Evolutionary conservation across 2,113 vertebrate genomes (phyloP), one percentile per base, ranked within the genome.

Genomic region (Leucoraja erinaceus): DNA sequence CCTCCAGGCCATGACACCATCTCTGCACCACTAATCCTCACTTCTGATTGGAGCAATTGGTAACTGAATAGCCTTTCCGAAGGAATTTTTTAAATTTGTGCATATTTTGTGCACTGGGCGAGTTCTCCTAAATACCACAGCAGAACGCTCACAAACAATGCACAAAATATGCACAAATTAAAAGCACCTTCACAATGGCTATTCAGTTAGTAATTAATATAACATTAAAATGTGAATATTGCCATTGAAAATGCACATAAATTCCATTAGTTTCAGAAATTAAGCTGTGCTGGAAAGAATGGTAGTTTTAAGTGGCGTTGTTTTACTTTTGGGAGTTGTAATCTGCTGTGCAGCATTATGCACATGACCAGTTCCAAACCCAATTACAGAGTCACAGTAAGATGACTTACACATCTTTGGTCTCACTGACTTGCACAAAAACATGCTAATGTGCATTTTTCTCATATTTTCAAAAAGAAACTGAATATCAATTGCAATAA

Each of bases 311-410:
- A 74, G 28, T 56, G 47, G 38, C 56, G 25, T 38, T 31, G 31
- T 16, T 59, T 72, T 33, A 84, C 93, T 84, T 84, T 74, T 74
- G 93, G 83, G 93, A n/a, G 28, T 75, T 93, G 14, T 93, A 93
- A 86, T 75, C 63, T 28, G 0, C 25, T 11, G 47, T 79, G 86
- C 84, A 66, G 59, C 74, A 31, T 31, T 59, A 68, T 74, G 93
- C 56, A 74, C 83, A 72, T 93, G 72, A 76, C 86, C 76, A 92
- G 59, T 54, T 59, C 83, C 83, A 91, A 84, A 93, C 33, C 63
- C 88, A 93, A 93, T 94, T 93, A 93, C 38, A 22, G 28, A 68
- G 5, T 6, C 75, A 54, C 61, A 81, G 33, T 93, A 93, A 92
- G 90, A 61, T 91, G 92, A 91, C 66, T 77, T 90, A 54, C 83